Conservation (phyloP, 2,113 vertebrate species). For the Desmodus rotundus region DNA sequence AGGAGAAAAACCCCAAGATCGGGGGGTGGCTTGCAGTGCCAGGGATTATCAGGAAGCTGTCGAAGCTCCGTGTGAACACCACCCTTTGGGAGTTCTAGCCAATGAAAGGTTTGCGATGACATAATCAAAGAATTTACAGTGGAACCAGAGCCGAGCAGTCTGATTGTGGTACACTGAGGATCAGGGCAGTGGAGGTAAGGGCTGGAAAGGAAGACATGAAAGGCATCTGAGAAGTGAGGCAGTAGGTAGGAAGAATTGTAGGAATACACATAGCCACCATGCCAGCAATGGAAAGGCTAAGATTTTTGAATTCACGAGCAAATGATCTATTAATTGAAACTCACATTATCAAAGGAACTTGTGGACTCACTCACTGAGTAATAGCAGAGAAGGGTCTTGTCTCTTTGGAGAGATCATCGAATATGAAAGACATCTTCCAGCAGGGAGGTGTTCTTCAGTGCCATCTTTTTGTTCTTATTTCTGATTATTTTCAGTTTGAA, state of each 20-base stretch:
- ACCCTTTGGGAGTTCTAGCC: not conserved
- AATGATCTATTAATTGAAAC: not conserved
- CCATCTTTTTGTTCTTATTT: not conserved
- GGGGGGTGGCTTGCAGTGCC: not conserved
- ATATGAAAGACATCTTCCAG: not conserved
- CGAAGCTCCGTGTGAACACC: not conserved
- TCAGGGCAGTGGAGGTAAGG: not conserved
- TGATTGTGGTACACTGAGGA: not conserved
- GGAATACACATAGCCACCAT: not conserved
- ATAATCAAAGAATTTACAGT: not conserved
- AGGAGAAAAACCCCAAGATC: not conserved
- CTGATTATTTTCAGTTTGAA: slow-evolving; percentile 20
- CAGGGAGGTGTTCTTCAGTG: not conserved
- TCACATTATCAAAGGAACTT: not conserved
- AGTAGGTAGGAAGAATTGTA: not conserved
- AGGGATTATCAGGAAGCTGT: not conserved
- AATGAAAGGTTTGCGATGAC: not conserved
- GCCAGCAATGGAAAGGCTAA: not conserved
- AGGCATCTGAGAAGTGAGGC: not conserved
- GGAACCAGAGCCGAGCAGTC: not conserved
- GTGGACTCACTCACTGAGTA: not conserved
- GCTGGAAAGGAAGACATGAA: not conserved
- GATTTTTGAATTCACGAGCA: not conserved
- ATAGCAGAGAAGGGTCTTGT: not conserved
- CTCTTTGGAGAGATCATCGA: not conserved